phyloP scores from a whole-genome alignment of 2,113 vertebrate species.

The Chaetura pelagica region DNA sequence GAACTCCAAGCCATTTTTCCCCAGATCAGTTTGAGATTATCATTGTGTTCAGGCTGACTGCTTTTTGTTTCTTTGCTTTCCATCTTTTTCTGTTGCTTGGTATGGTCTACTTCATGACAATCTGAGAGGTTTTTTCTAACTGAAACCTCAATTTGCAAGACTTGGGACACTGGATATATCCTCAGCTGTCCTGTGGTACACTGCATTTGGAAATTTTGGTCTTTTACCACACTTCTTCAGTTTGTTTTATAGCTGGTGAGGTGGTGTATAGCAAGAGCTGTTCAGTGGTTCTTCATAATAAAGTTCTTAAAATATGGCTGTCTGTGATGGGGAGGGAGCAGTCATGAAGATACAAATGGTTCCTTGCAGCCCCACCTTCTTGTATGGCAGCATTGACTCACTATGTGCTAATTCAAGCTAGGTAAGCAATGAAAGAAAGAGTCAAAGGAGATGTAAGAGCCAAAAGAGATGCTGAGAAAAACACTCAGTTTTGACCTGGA shows the following conservation, averaged over 20 bases:
- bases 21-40: background rate
- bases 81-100: background rate
- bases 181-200: background rate
- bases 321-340: background rate
- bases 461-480: background rate
- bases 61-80: background rate
- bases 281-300: background rate
- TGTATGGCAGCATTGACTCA: background rate
- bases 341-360: background rate
- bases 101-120: background rate
- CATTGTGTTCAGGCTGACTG: background rate
- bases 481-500: background rate
- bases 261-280: background rate
- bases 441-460: background rate
- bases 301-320: background rate
- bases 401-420: accelerated
- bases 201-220: background rate
- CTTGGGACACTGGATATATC: background rate
- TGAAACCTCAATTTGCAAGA: background rate
- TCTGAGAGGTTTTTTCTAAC: background rate
- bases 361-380: background rate
- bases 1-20: background rate
- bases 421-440: background rate
- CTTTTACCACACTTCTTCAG: background rate
- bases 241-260: background rate